A percentile compares a stretch with the other conserved stretches of the same genome.
Conservation (phyloP, 2,797 vertebrate genomes). For the Cryptoprocta ferox region DNA sequence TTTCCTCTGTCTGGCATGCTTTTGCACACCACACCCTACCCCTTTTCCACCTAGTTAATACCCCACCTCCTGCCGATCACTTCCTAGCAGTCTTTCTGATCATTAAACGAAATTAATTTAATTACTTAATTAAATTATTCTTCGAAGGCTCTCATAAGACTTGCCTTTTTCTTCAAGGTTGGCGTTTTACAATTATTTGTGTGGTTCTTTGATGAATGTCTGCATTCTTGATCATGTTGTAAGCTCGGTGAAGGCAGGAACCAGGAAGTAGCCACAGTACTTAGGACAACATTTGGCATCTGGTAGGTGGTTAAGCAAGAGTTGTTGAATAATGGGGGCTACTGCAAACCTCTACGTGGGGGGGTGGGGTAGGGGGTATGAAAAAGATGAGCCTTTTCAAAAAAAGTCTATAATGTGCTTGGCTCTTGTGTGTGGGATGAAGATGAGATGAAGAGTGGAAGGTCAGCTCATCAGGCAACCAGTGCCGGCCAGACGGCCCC, state of each 20-base stretch:
- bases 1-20: rapidly evolving
- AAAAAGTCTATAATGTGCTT: neutral
- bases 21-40: neutral
- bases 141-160: neutral
- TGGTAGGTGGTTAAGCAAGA: neutral
- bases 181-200: neutral
- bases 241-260: neutral
- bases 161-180: neutral
- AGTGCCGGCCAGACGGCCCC: no score
- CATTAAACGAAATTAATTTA: neutral
- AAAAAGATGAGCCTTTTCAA: neutral
- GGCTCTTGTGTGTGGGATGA: neutral
- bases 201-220: neutral
- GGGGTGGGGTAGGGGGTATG: no score
- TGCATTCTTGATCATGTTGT: no score
- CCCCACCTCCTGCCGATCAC: neutral
- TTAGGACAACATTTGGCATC: neutral
- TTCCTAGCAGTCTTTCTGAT: neutral
- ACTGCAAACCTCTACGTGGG: neutral
- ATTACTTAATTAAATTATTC: neutral
- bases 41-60: neutral
- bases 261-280: neutral
- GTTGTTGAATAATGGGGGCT: neutral
- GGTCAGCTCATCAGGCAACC: neutral
- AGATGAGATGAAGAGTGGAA: neutral